Evolutionary conservation across 2,113 vertebrate species (phyloP).

Genomic region (Tetrao urogallus): DNA sequence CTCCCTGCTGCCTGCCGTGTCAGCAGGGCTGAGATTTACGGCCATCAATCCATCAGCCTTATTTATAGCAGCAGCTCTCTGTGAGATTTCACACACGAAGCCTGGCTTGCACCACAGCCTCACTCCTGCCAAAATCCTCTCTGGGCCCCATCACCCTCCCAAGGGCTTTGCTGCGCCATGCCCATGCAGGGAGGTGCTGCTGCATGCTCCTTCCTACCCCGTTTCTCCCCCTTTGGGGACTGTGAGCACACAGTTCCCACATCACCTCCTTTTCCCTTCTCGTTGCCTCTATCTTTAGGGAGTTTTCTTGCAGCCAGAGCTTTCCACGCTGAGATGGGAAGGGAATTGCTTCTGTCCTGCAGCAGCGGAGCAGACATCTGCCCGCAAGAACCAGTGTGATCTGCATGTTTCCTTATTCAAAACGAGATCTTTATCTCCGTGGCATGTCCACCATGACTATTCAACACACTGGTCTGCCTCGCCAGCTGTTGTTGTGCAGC

Average conservation of each 20-base stretch:
- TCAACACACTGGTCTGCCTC: background rate
- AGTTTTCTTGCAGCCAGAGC: background rate
- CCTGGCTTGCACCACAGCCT: background rate
- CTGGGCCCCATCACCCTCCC: background rate
- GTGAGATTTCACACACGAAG: background rate
- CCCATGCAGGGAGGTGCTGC: background rate
- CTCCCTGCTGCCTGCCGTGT: constrained; percentile 18
- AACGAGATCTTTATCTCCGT: background rate
- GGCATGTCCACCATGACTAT: background rate
- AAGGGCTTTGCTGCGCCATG: background rate
- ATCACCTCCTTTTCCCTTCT: background rate
- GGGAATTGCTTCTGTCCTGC: background rate
- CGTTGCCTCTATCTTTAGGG: background rate
- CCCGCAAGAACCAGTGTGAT: rapidly evolving
- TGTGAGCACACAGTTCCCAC: background rate
- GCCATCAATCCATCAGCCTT: constrained; percentile 18
- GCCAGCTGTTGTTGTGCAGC: background rate
- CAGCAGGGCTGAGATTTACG: constrained; percentile 47
- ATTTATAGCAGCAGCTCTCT: constrained; percentile 4
- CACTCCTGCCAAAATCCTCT: background rate
- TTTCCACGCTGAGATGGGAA: background rate
- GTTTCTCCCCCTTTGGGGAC: background rate
- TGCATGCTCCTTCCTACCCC: background rate
- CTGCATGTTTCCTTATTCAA: background rate
- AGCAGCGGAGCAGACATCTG: background rate